Percentiles rank a stretch among this genome's conserved stretches.
Evolutionary conservation across 1,140 invertebrate genomes (phyloP).

Genomic region (Phthorimaea operculella): DNA sequence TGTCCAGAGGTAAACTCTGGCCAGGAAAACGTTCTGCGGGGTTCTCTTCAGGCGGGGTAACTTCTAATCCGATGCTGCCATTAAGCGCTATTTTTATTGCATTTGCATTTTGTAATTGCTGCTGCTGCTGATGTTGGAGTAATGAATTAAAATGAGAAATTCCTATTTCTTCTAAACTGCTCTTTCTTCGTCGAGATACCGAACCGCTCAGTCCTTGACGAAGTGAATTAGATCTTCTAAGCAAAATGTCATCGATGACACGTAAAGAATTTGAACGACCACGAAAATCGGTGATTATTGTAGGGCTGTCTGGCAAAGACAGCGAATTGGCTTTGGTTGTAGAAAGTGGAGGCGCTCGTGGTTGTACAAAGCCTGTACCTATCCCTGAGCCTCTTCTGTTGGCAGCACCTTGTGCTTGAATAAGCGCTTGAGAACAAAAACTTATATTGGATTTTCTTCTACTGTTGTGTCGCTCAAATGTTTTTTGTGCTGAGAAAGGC

Average conservation of each 20-base stretch:
- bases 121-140: conserved; percentile 72
- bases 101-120: conserved; percentile 73
- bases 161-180: conserved; percentile 87
- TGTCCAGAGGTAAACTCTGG: conserved; percentile 35
- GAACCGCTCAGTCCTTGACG: conserved; percentile 76
- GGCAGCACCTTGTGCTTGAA: conserved; percentile 68
- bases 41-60: conserved; percentile 83
- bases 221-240: conserved; percentile 85
- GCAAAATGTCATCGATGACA: conserved; percentile 84
- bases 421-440: conserved; percentile 82
- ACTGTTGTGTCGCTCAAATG: conserved; percentile 91
- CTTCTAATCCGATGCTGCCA: conserved; percentile 86
- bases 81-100: conserved; percentile 85
- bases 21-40: conserved; percentile 67
- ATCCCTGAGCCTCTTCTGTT: conserved; percentile 71
- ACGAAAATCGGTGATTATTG: conserved; percentile 78
- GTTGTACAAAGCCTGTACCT: conserved; percentile 72
- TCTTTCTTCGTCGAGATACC: conserved; percentile 74
- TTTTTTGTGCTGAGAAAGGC: conserved; percentile 93
- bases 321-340: conserved; percentile 88
- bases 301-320: conserved; percentile 87
- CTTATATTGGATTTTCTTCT: conserved; percentile 91
- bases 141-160: conserved; percentile 77
- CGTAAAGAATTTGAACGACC: conserved; percentile 87
- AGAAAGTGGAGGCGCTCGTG: conserved; percentile 79